These are phyloP conservation scores for Silurus asotus DNA, from an alignment of 2,113 vertebrate genomes.

Conservation along the genomic window DNA sequence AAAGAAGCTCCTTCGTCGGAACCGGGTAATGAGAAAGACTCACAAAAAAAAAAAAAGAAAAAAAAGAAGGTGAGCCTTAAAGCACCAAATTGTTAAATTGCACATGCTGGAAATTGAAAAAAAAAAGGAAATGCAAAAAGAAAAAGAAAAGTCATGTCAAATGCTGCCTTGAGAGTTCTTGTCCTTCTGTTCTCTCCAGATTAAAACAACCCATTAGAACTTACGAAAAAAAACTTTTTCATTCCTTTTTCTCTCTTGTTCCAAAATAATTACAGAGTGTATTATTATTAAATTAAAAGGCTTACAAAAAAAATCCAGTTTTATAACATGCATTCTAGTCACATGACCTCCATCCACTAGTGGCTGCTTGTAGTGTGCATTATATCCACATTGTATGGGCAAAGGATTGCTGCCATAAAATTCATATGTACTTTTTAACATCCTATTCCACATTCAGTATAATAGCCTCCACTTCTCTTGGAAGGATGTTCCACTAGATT, in stretches of 20 bases:
- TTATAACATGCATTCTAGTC: not conserved
- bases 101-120: conserved; percentile 57
- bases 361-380: not conserved
- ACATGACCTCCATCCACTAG: not conserved
- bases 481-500: too few relatives aligned
- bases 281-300: not conserved
- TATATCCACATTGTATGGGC: too few relatives aligned
- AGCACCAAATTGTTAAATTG: conserved; percentile 26
- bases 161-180: not conserved
- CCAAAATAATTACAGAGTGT: not conserved
- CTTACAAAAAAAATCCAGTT: not conserved
- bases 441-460: too few relatives aligned
- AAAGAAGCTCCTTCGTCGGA: conserved; percentile 51
- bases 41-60: conserved; percentile 45
- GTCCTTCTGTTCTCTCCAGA: not conserved
- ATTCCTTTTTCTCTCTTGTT: not conserved
- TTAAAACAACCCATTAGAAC: not conserved
- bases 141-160: conserved; percentile 25
- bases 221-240: not conserved
- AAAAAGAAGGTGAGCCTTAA: conserved; percentile 36
- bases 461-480: too few relatives aligned
- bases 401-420: too few relatives aligned
- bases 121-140: not conserved
- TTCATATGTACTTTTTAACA: too few relatives aligned
- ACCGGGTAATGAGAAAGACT: conserved; percentile 57